A percentile compares a stretch with the other conserved stretches of the same genome.
Conservation (phyloP, 2,797 vertebrate species). For the Heterohyrax brucei region DNA sequence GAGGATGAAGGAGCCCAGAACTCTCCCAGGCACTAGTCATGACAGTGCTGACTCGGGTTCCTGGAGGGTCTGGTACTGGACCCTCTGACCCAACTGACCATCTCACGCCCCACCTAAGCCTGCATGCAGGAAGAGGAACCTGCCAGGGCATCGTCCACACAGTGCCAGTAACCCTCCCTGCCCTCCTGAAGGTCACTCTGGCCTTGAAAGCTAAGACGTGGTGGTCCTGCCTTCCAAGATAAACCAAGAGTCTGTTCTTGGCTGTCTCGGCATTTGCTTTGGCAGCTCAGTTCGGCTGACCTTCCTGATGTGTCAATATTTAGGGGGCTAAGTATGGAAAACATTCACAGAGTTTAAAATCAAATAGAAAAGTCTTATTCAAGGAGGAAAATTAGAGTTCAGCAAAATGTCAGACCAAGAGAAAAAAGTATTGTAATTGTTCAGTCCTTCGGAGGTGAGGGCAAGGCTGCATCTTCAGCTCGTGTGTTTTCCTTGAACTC, state of each 20-base stretch:
- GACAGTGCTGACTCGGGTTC: not conserved
- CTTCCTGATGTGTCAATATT: slow-evolving; percentile 72
- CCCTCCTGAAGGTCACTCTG: not conserved
- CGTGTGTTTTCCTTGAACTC: not conserved
- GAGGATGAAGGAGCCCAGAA: not conserved
- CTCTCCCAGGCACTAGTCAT: not conserved
- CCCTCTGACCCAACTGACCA: not conserved
- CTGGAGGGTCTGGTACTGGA: not conserved
- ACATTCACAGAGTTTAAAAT: slow-evolving; percentile 69
- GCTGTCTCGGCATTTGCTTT: slow-evolving; percentile 76
- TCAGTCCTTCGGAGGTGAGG: no score
- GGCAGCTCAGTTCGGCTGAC: slow-evolving; percentile 59
- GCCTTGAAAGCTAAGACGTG: slow-evolving; percentile 23
- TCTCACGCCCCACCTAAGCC: not conserved
- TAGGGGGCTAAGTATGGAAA: slow-evolving; percentile 61
- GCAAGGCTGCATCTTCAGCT: not conserved
- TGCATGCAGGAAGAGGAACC: not conserved
- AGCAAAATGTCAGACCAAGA: slow-evolving; percentile 67
- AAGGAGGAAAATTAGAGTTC: slow-evolving; percentile 71
- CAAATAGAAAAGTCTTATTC: slow-evolving; percentile 71
- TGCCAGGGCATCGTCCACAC: fast-evolving
- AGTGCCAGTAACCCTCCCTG: not conserved
- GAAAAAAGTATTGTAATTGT: not conserved
- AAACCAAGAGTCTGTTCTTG: slow-evolving; percentile 76
- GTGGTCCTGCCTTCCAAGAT: slow-evolving; percentile 66